Conservation (phyloP, 2,888 invertebrate genomes). For the Latrodectus hesperus region DNA sequence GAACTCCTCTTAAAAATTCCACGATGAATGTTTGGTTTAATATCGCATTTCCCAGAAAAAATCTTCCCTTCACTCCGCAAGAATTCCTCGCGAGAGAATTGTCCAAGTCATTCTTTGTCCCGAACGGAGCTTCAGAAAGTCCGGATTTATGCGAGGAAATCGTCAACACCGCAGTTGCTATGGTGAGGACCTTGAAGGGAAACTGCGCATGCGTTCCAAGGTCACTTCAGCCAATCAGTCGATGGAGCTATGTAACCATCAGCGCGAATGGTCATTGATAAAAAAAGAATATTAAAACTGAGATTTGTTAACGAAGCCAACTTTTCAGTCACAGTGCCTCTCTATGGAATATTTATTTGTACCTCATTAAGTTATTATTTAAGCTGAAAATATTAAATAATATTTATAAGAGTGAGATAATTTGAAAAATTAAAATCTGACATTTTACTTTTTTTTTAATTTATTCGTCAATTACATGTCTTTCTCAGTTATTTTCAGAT, state of each 20-base stretch:
- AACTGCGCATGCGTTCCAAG: conserved; percentile 26
- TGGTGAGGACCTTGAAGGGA: conserved; percentile 50
- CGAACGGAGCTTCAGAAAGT: conserved; percentile 5
- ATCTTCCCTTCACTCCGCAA: not conserved
- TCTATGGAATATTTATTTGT: no score
- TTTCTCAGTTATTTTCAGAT: no score
- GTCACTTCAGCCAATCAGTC: not conserved
- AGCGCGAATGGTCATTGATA: no score
- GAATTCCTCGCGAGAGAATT: conserved; percentile 9
- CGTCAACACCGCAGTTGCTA: conserved; percentile 51
- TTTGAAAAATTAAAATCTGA: no score
- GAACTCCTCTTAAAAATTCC: conserved; percentile 60
- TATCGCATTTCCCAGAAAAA: not conserved
- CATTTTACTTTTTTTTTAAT: no score
- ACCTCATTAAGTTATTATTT: no score
- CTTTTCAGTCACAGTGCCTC: no score
- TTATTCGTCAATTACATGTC: no score
- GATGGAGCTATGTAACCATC: not conserved
- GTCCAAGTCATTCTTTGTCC: not conserved
- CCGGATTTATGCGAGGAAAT: not conserved
- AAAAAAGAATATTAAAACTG: no score
- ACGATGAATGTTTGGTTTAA: conserved; percentile 17
- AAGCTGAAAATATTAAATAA: no score
- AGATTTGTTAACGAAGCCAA: no score
- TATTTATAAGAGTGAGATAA: no score